Conservation (phyloP, 2,797 vertebrate genomes). For the Myiotriccus ornatus region DNA sequence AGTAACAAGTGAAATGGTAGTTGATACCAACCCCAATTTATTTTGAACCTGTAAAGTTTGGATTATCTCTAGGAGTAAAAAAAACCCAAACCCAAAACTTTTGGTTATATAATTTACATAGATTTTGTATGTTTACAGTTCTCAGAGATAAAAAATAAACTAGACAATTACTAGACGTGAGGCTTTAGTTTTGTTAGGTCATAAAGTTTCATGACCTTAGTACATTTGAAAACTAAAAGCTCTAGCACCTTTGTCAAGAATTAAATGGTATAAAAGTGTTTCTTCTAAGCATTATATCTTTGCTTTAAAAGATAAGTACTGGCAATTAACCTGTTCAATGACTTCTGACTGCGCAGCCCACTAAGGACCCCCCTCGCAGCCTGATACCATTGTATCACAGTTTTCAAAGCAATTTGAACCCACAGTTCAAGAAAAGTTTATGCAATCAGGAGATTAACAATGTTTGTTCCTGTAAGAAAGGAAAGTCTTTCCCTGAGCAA, state of each 20-base stretch:
- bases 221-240: slow-evolving; percentile 1
- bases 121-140: slow-evolving; percentile 2
- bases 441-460: background rate
- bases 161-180: background rate
- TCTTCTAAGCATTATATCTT: slow-evolving; percentile 7
- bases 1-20: background rate
- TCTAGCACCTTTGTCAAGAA: slow-evolving; percentile 27
- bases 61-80: background rate
- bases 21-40: background rate
- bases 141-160: slow-evolving; percentile 18
- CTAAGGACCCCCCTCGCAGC: background rate
- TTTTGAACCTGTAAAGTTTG: background rate
- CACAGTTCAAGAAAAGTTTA: background rate
- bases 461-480: background rate
- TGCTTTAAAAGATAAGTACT: slow-evolving; percentile 45
- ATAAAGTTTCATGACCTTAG: slow-evolving; percentile 1
- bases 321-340: slow-evolving; percentile 53
- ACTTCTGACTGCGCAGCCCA: slow-evolving; percentile 26
- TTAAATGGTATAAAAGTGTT: slow-evolving; percentile 24
- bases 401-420: background rate
- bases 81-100: background rate
- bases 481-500: background rate
- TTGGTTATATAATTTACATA: background rate
- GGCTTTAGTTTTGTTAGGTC: slow-evolving; percentile 6
- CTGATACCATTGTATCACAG: background rate